Base-by-base conservation (phyloP, 2,888 invertebrate species). In the Allacma fusca region DNA sequence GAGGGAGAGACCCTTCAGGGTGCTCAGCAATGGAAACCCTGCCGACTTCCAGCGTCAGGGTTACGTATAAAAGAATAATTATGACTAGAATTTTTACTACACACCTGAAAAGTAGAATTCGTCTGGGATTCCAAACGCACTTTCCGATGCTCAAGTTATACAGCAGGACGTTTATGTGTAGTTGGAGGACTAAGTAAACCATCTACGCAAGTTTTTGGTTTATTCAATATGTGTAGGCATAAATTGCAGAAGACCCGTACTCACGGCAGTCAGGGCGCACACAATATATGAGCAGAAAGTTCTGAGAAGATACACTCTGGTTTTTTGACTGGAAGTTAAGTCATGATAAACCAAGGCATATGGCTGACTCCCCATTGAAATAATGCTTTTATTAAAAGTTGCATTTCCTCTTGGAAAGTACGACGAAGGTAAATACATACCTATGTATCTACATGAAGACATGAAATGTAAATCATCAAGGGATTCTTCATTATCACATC, bases 1-100 rank as follows among this genome's bases (percentile, higher is more conserved):
- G 81, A 78, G 78, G 76, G 76, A 73, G 75, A 74, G 81, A 79
- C 78, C 81, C 81, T 81, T 78, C 62, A 80, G 81, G 81, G 81
- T 80, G 80, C 81, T 76, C 28, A 64, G 67, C 72, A 59, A 34
- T 76, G 70, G 77, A 74, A 75, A 64, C 68, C 69, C 34, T 64
- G 65, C 74, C 40, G 72, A 72, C 62, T 72, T 59, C 72, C 72
- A 72, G 71, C 71, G 71, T 71, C 71, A 50, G 71, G 71, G 74
- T 71, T 79, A 77, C 76, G 69, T 77, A 78, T 78, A 78, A 78
- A 78, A 78, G 79, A 79, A 79, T 79, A 79, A 79, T 79, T 79
- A 79, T 79, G 79, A 74, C 70, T 70, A 23, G 34, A 68, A 68
- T 68, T 68, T 40, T 34, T 16, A 40, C 68, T 70, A 70, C 70